phyloP scores from a whole-genome alignment of 2,888 invertebrate species.

The Tetanocera ferruginea region DNA sequence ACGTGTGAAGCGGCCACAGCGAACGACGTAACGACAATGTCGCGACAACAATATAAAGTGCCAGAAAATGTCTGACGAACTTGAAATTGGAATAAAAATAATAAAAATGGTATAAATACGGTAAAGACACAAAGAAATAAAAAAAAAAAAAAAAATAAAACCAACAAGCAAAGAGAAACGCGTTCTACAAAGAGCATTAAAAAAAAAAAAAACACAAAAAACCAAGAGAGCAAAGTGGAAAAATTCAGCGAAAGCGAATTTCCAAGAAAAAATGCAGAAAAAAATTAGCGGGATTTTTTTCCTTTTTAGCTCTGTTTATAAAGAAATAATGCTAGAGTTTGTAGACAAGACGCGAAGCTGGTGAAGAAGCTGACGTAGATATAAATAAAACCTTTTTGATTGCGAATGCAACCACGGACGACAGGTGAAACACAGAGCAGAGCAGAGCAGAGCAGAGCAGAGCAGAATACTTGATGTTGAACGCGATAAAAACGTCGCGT shows the following conservation, averaged over 20 bases:
- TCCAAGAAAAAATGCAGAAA: slow-evolving; percentile 22
- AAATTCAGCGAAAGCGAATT: slow-evolving; percentile 29
- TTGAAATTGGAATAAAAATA: slow-evolving; percentile 47
- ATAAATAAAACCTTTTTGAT: too few relatives aligned
- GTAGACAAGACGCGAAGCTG: not conserved
- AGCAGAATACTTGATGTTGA: not conserved
- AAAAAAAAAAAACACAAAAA: slow-evolving; percentile 2
- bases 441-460: not conserved
- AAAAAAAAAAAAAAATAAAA: not conserved
- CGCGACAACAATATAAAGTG: slow-evolving; percentile 5
- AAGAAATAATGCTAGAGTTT: not conserved
- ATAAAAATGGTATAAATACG: slow-evolving; percentile 40
- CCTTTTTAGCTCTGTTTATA: not conserved
- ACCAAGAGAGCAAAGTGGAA: slow-evolving; percentile 8
- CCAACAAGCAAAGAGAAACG: not conserved
- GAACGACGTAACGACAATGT: slow-evolving; percentile 19
- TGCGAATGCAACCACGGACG: not conserved
- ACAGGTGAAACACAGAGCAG: not conserved
- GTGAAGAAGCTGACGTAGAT: not conserved
- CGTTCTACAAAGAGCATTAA: not conserved
- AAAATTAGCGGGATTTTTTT: slow-evolving; percentile 42
- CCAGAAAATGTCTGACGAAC: slow-evolving; percentile 46
- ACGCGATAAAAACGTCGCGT: too few relatives aligned
- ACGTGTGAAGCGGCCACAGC: slow-evolving; percentile 20
- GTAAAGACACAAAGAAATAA: not conserved